Conservation (phyloP, 2,888 invertebrate species). For the Pediacus dermestoides region DNA sequence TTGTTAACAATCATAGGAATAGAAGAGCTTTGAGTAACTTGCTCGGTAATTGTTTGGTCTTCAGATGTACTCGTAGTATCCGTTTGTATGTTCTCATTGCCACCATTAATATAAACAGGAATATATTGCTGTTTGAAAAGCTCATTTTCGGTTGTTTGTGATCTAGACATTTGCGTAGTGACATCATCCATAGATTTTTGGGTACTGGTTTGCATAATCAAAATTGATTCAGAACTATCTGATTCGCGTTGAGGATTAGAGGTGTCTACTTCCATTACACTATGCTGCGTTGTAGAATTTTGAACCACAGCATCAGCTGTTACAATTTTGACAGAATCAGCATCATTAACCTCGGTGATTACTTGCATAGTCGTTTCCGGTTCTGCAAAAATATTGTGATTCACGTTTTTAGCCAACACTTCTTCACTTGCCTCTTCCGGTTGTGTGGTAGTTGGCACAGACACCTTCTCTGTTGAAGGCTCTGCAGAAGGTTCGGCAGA, state of each 20-base stretch:
- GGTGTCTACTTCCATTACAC: no score
- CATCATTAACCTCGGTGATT: no score
- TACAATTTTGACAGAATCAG: no score
- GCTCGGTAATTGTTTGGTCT: no score
- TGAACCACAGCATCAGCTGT: no score
- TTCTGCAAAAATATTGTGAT: conserved; percentile 10
- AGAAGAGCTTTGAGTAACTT: neutral
- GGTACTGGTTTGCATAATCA: no score
- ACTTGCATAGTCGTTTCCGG: conserved; percentile 18
- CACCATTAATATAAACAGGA: neutral
- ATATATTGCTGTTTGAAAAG: neutral
- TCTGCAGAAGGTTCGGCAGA: conserved; percentile 14
- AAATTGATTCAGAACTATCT: no score
- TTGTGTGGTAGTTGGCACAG: conserved; percentile 50
- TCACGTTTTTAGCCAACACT: no score
- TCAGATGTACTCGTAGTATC: conserved; percentile 37
- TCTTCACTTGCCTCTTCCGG: conserved; percentile 44
- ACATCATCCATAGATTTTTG: no score
- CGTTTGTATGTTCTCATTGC: conserved; percentile 27
- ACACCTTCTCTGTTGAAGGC: conserved; percentile 37
- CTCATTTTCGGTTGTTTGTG: conserved; percentile 21
- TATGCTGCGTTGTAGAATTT: no score
- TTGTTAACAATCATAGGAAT: conserved; percentile 1
- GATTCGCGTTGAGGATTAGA: no score
- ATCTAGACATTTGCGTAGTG: conserved; percentile 19